phyloP scores from a whole-genome alignment of 2,113 vertebrate species.

The Furnarius figulus region DNA sequence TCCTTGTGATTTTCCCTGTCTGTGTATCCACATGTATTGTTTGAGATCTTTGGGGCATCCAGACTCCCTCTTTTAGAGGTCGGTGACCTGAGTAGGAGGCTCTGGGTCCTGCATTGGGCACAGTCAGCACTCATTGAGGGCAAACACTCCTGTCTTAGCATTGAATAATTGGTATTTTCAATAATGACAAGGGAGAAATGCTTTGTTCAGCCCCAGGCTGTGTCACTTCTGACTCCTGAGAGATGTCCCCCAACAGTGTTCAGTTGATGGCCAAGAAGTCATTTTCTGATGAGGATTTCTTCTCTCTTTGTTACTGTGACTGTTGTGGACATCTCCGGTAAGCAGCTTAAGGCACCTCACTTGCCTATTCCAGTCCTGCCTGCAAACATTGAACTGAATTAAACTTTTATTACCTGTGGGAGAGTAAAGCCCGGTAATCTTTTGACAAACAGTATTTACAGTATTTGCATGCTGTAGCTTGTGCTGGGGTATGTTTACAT shows the following conservation, averaged over 20 bases:
- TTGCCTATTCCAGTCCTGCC: neutral
- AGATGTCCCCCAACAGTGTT: neutral
- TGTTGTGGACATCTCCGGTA: neutral
- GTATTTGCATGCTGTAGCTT: neutral
- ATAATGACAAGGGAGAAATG: neutral
- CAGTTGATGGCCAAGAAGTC: neutral
- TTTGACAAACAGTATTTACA: neutral
- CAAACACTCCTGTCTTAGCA: neutral
- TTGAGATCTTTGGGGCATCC: fast-evolving
- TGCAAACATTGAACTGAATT: neutral
- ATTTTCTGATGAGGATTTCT: neutral
- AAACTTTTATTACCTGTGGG: neutral
- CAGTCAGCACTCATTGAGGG: neutral
- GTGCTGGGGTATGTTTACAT: neutral
- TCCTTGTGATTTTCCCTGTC: neutral
- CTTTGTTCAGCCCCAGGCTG: neutral
- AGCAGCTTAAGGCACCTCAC: conserved; percentile 22
- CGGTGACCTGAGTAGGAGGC: neutral
- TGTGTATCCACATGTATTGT: fast-evolving
- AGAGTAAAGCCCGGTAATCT: neutral
- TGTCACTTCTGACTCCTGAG: neutral
- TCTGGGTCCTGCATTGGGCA: fast-evolving
- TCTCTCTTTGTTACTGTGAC: neutral
- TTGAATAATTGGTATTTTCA: neutral
- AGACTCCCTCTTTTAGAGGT: neutral